These are phyloP conservation scores for Drosophila affinis DNA, from an alignment of 2,888 invertebrate genomes.

Conservation along the genomic window DNA sequence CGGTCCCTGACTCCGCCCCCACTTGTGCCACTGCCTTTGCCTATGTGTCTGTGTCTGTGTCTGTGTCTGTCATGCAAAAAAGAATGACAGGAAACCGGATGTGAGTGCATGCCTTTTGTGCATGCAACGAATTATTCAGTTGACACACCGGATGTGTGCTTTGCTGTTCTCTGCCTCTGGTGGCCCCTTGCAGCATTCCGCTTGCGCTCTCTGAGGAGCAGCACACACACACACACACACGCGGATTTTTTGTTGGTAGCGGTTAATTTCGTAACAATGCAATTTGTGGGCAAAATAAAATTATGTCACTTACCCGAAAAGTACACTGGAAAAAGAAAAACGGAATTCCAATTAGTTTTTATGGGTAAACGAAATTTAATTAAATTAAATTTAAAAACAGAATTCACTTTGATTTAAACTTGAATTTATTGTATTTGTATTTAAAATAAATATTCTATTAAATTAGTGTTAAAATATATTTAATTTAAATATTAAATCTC, in stretches of 20 bases:
- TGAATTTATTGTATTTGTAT: no score
- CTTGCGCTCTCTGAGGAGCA: slow-evolving; percentile 41
- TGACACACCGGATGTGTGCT: slow-evolving; percentile 77
- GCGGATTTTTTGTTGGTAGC: slow-evolving; percentile 3
- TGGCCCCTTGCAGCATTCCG: slow-evolving; percentile 17
- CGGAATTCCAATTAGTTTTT: no score
- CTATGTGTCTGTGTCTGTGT: slow-evolving; percentile 21
- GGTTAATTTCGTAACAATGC: slow-evolving; percentile 35
- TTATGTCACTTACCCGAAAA: slow-evolving; percentile 19
- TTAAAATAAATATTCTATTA: no score
- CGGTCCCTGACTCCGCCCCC: slow-evolving; percentile 11
- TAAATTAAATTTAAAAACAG: no score
- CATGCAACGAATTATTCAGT: slow-evolving; percentile 80
- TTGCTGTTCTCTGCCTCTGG: slow-evolving; percentile 63
- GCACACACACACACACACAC: neutral
- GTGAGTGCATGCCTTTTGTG: slow-evolving; percentile 80
- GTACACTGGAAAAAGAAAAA: no score
- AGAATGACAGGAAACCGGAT: slow-evolving; percentile 80
- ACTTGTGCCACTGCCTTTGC: slow-evolving; percentile 20
- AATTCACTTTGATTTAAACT: no score
- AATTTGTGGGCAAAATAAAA: slow-evolving; percentile 17
- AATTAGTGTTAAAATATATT: no score
- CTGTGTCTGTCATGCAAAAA: slow-evolving; percentile 57
- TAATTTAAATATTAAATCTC: no score
- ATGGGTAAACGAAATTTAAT: no score